Conservation (phyloP, 2,113 vertebrate genomes). For the Ctenodactylus gundi region DNA sequence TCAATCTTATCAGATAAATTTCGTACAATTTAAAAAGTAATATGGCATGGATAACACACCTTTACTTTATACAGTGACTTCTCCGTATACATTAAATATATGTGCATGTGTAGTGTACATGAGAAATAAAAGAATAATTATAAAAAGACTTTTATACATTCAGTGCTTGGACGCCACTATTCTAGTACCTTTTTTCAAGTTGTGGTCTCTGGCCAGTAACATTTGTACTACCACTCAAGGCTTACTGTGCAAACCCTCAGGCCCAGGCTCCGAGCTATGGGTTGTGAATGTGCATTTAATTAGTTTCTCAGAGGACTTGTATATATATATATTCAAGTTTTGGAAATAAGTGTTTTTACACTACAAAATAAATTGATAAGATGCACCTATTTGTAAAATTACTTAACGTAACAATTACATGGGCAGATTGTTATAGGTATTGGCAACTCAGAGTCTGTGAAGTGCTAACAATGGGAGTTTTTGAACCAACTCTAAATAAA, state of each 20-base stretch:
- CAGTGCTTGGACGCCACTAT: background rate
- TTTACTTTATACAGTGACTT: conserved; percentile 33
- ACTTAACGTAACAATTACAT: background rate
- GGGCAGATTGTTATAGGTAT: background rate
- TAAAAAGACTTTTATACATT: background rate
- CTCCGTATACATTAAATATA: background rate
- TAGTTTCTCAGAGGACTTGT: conserved; percentile 16
- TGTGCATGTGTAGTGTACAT: background rate
- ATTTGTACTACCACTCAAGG: background rate
- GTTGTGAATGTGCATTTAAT: background rate
- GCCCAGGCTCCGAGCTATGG: background rate
- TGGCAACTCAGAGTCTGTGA: background rate
- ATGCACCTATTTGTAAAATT: background rate
- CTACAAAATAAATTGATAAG: background rate
- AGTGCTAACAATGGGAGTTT: background rate
- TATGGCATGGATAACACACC: background rate
- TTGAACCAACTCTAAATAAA: conserved; percentile 1
- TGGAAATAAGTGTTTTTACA: background rate
- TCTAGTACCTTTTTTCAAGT: background rate
- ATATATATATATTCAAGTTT: background rate
- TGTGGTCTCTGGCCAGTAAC: background rate
- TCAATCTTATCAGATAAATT: background rate
- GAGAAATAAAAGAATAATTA: background rate
- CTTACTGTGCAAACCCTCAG: background rate
- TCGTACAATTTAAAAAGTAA: background rate